Conservation (phyloP, 2,888 invertebrate species). For the Chaitophorus viminalis region DNA sequence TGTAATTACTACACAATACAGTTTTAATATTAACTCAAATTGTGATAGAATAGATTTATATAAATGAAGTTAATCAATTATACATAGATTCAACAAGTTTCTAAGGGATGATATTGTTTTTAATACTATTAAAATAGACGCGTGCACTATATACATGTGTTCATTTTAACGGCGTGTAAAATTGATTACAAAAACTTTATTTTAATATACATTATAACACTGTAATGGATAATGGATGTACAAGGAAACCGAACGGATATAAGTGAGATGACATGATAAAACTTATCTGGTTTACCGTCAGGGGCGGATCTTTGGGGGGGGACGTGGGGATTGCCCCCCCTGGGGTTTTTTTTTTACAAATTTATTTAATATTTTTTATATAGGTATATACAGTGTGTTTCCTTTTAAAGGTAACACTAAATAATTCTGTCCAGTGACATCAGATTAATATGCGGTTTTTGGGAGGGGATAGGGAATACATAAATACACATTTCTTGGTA, state of each 20-base stretch:
- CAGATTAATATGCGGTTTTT: too few relatives aligned
- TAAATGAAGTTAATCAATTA: constrained; percentile 3
- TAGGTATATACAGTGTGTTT: too few relatives aligned
- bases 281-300: neutral
- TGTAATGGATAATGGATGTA: neutral
- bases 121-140: neutral
- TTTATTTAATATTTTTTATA: too few relatives aligned
- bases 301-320: too few relatives aligned
- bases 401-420: too few relatives aligned
- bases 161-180: neutral
- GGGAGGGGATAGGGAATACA: too few relatives aligned
- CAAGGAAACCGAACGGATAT: neutral
- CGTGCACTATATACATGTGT: neutral
- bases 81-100: neutral
- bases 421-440: too few relatives aligned
- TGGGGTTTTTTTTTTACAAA: too few relatives aligned
- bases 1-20: neutral
- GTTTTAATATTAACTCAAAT: neutral
- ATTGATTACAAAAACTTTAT: neutral
- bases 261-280: neutral
- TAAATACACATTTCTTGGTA: too few relatives aligned
- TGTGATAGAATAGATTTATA: neutral
- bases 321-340: too few relatives aligned
- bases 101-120: neutral
- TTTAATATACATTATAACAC: neutral